Evolutionary conservation across 30 jellyfish, hydroid and myxozoan species (phyloP).

Genomic region (Rhopilema esculentum): DNA sequence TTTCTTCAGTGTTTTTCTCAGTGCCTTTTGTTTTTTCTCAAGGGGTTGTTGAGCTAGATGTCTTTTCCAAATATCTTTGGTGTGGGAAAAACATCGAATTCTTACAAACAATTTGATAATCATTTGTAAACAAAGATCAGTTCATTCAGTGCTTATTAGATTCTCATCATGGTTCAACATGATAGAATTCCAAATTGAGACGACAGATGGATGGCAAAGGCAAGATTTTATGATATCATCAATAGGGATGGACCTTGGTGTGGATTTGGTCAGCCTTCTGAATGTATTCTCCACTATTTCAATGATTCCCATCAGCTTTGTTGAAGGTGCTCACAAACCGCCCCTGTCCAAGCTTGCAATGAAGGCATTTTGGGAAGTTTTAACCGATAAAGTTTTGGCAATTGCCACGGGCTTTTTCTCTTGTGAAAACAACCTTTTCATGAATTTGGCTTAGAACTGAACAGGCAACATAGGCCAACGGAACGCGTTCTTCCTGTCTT

Average conservation of each 20-base stretch:
- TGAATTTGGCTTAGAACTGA: constrained; percentile 18
- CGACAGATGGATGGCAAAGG: not conserved
- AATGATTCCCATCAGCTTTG: not conserved
- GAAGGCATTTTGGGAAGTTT: not conserved
- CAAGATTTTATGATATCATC: constrained; percentile 9
- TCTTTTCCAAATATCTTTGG: constrained; percentile 8
- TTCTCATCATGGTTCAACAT: too few relatives aligned
- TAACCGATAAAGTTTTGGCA: not conserved
- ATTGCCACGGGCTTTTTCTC: constrained; percentile 25
- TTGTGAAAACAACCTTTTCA: constrained; percentile 24
- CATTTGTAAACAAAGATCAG: not conserved
- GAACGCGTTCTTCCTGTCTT: constrained; percentile 21
- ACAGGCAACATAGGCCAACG: constrained; percentile 42
- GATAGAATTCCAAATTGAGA: not conserved
- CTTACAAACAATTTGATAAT: not conserved
- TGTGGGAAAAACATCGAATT: not conserved
- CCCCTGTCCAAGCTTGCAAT: constrained; percentile 14
- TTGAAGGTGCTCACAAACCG: constrained; percentile 29
- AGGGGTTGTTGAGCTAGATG: not conserved
- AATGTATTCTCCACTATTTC: constrained; percentile 10
- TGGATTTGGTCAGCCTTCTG: not conserved
- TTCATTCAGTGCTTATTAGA: too few relatives aligned
- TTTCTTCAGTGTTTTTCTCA: not conserved
- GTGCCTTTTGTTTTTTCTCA: constrained; percentile 6
- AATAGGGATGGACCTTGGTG: constrained; percentile 6